phyloP scores from a whole-genome alignment of 2,888 invertebrate genomes.

The Bibio marci region DNA sequence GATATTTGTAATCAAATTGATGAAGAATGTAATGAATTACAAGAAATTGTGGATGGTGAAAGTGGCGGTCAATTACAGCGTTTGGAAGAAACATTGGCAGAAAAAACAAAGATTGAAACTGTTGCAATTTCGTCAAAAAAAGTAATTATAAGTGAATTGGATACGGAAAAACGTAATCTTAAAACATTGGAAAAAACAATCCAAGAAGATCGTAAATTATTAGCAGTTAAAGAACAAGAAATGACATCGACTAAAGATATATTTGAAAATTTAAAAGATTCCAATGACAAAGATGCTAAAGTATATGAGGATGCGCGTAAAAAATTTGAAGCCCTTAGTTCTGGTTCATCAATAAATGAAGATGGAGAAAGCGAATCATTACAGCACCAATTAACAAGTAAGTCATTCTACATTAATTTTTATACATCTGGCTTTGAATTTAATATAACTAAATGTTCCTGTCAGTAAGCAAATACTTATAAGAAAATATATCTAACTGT shows the following conservation, averaged over 20 bases:
- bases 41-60: slow-evolving; percentile 48
- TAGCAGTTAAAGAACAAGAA: slow-evolving; percentile 41
- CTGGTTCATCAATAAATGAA: slow-evolving; percentile 63
- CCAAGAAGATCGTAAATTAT: slow-evolving; percentile 44
- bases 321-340: slow-evolving; percentile 65
- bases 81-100: slow-evolving; percentile 44
- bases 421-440: not conserved
- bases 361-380: slow-evolving; percentile 67
- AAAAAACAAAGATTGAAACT: slow-evolving; percentile 48
- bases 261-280: slow-evolving; percentile 49
- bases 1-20: slow-evolving; percentile 37
- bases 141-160: slow-evolving; percentile 44
- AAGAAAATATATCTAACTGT: not conserved
- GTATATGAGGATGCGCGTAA: slow-evolving; percentile 57
- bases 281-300: slow-evolving; percentile 46
- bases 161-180: slow-evolving; percentile 49
- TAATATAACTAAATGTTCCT: not conserved
- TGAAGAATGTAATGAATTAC: slow-evolving; percentile 40
- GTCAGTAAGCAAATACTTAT: slow-evolving; percentile 1
- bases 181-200: slow-evolving; percentile 47
- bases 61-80: slow-evolving; percentile 41
- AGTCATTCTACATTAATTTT: slow-evolving; percentile 11
- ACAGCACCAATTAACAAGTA: slow-evolving; percentile 76
- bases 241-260: slow-evolving; percentile 41
- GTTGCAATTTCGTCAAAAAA: slow-evolving; percentile 43